Evolutionary conservation across 2,888 invertebrate species (phyloP), one percentile per base, ranked within the genome.

Genomic region (Hirudinaria manillensis): DNA sequence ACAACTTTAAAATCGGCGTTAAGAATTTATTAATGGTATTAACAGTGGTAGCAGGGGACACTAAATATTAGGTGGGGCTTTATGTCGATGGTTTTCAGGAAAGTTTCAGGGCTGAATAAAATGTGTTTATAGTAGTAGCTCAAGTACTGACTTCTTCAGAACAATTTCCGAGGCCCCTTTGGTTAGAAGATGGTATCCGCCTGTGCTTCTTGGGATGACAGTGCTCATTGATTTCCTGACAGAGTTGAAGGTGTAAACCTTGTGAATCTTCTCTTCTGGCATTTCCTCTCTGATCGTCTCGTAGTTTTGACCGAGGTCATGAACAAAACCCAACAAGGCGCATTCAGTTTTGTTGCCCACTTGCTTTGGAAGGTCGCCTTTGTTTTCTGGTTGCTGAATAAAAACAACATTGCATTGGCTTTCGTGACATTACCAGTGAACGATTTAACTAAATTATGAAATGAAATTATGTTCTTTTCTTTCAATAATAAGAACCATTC

Each of bases 291-390:
- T 90, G 78, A 96, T 89, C 0, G 90, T 90, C 85, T 97, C 94
- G 88, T 97, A 98, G 86, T 90, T 93, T 87, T 94, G 74, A 75
- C 93, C 93, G 77, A 99, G 87, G 72, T 90, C 92, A 80, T 92
- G 86, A 51, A 98, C 92, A 88, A 98, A 98, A 78, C 98, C 99
- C 78, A 99, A 89, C 78, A 99, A 89, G 70, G 98, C 90, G 88
- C 99, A 99, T 86, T 99, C 99, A 66, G 99, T 99, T 88, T 99
- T 99, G 89, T 99, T 99, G 81, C 99, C 99, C 79, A 99, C 92
- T 89, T 99, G 99, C 87, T 91, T 80, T 0, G 83, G 82, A 1
- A 83, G 78, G 16, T 80, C 84, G 7, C 83, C 83, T 67, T 75
- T 70, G 36, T 70, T 74, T n/a, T 82, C 82, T 53, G 81, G 79